Evolutionary conservation across 1,140 invertebrate species (phyloP).

Genomic region (Leptinotarsa texana): DNA sequence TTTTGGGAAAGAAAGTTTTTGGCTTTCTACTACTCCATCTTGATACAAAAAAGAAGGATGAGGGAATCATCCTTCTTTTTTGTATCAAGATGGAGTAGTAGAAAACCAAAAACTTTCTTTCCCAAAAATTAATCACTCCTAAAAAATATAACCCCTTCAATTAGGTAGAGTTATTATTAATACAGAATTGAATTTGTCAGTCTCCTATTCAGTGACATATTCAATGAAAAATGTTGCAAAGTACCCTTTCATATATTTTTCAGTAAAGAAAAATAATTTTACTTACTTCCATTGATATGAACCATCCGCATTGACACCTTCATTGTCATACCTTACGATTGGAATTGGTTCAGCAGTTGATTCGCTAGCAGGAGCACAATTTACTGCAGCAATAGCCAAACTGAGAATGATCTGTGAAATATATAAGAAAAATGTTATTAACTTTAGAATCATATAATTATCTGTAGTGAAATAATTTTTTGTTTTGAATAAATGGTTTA

Average conservation of each 20-base stretch:
- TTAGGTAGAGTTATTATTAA: background rate
- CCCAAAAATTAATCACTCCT: too few species aligned
- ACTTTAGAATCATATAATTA: background rate
- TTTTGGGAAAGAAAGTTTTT: too few species aligned
- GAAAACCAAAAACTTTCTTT: too few species aligned
- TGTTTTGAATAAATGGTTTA: background rate
- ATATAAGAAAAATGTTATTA: background rate
- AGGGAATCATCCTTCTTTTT: too few species aligned
- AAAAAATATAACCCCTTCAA: too few species aligned
- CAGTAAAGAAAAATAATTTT: background rate
- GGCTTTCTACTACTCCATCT: too few species aligned
- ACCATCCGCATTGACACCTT: conserved; percentile 34
- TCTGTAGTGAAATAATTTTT: background rate
- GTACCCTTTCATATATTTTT: background rate
- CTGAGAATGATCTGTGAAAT: background rate
- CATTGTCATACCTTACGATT: conserved; percentile 31
- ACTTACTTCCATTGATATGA: conserved; percentile 34
- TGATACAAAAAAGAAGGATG: too few species aligned
- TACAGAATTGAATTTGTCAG: background rate
- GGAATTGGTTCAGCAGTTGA: conserved; percentile 25
- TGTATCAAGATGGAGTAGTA: too few species aligned
- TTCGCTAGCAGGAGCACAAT: background rate
- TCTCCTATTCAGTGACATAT: background rate
- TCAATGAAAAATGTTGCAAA: background rate
- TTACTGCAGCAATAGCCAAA: background rate